Evolutionary conservation across 2,797 vertebrate species (phyloP), one percentile per base, ranked within the genome.

Genomic region (Oryzias dopingdopingensis): DNA sequence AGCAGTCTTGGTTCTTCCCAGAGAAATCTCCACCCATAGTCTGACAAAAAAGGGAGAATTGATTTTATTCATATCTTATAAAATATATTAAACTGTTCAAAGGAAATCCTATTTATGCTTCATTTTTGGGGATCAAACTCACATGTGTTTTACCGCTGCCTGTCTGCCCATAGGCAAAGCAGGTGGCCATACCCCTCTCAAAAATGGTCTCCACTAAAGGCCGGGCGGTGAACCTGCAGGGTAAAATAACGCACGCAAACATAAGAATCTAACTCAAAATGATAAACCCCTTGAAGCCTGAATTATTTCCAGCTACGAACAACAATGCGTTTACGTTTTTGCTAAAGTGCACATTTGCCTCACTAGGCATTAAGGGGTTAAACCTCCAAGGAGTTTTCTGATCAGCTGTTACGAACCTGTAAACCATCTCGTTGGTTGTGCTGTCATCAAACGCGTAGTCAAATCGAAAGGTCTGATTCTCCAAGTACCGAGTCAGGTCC

Each of bases 11-110:
- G 74, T 97, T 98, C 86, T 96, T 98, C 82, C 96, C 96, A 47
- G 94, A 97, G 90, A 99, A 99, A 88, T 98, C 96, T 64, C 97
- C 97, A 76, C 97, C 96, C 96, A 98, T 99, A 15, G 97, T 98
- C 96, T 99, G 60, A 67, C 91, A 80, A 6, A 51, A 3, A 10
- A 37, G 26, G 26, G 26, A 7, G 7, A 2, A 26, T 26, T 6
- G 26, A 26, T 6, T 26, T 26, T 26, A 26, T 26, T 37, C 10
- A 37, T 37, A 3, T 13, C 10, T 37, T 37, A 37, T 37, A 12
- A 37, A 37, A 3, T 12, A 12, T 37, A 10, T 12, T 10, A 37
- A 12, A 37, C 32, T 12, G 32, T 37, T 3, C 10, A 37, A 4
- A 37, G 32, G 32, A 37, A 37, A 13, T 12, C 10, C 32, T 37